These are phyloP conservation scores for Diarsia mendica DNA, from an alignment of 2,888 invertebrate species.

Conservation along the genomic window DNA sequence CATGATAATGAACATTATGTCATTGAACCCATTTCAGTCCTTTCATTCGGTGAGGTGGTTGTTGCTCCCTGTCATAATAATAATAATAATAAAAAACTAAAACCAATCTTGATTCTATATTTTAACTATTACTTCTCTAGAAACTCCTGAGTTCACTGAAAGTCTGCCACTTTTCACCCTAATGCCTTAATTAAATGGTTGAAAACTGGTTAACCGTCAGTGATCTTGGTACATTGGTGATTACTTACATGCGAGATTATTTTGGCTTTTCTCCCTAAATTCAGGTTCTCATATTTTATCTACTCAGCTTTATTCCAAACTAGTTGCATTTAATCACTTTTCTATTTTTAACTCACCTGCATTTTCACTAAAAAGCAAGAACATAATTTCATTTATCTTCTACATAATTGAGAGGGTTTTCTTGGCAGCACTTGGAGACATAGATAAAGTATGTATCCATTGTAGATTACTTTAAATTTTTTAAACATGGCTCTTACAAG, in stretches of 20 bases:
- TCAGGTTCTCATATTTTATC: background rate
- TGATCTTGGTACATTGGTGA: no score
- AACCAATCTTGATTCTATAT: no score
- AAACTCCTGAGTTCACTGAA: no score
- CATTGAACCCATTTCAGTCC: background rate
- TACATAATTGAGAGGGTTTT: background rate
- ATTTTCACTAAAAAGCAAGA: background rate
- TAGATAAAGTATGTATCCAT: background rate
- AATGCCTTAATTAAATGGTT: background rate
- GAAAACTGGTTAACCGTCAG: background rate
- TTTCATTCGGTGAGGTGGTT: background rate
- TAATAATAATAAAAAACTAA: no score
- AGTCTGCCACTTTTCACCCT: no score
- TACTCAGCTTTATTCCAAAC: background rate
- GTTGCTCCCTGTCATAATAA: no score
- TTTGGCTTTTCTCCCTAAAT: background rate
- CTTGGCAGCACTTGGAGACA: background rate
- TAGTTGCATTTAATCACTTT: background rate
- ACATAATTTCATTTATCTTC: background rate
- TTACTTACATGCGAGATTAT: background rate
- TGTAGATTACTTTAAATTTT: background rate
- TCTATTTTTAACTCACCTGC: background rate
- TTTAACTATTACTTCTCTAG: no score
- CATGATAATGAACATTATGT: background rate
- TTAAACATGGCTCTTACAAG: background rate